These are phyloP conservation scores for Phrynocephalus forsythii DNA, from an alignment of 2,797 vertebrate genomes.

Conservation along the genomic window DNA sequence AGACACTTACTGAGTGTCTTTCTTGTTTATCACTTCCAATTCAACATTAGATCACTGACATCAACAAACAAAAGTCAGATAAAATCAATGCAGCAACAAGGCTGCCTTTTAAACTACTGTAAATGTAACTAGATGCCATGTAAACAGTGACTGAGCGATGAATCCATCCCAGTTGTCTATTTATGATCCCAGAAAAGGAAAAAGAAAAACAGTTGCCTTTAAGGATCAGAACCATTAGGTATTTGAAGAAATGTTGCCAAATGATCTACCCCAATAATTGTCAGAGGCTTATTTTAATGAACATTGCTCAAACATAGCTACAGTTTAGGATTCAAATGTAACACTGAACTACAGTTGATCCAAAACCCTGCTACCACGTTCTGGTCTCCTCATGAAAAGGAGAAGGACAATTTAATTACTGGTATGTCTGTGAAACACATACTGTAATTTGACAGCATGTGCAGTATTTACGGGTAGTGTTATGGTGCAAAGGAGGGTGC, in stretches of 20 bases:
- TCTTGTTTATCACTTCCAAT: conserved; percentile 68
- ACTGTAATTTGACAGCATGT: conserved; percentile 11
- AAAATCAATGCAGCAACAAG: conserved; percentile 76
- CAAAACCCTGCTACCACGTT: neutral
- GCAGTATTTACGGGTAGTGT: neutral
- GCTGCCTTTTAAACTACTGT: conserved; percentile 67
- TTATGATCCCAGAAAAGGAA: conserved; percentile 69
- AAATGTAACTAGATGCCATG: conserved; percentile 71
- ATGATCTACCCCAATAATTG: conserved; percentile 57
- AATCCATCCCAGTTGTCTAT: conserved; percentile 60
- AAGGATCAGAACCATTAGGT: conserved; percentile 43
- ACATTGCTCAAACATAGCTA: neutral
- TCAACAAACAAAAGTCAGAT: conserved; percentile 72
- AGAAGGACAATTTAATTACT: neutral
- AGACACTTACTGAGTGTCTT: conserved; percentile 39
- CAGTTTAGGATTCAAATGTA: neutral
- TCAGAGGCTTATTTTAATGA: conserved; percentile 30
- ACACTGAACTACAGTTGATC: neutral
- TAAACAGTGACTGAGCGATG: conserved; percentile 66
- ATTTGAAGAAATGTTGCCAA: conserved; percentile 49
- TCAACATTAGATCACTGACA: conserved; percentile 69
- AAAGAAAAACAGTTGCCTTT: conserved; percentile 64
- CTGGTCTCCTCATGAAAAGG: neutral
- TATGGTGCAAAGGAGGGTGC: too few relatives aligned
- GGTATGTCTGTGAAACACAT: conserved; percentile 1